Conservation (phyloP, 2,113 vertebrate species). For the Chauna torquata region DNA sequence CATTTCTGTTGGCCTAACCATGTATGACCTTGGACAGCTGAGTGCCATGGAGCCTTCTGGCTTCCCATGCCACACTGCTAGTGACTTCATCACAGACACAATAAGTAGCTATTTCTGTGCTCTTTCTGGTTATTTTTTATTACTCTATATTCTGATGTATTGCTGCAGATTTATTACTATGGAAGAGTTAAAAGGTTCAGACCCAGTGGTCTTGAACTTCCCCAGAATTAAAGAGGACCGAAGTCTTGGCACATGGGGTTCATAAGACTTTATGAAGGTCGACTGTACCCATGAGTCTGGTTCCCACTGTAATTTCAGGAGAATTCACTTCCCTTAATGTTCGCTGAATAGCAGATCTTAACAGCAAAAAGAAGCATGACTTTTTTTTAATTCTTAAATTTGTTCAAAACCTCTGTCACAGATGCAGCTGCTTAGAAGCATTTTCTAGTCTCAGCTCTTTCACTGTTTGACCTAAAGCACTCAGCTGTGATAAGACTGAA, state of each 20-base stretch:
- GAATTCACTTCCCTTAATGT: neutral
- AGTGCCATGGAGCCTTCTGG: neutral
- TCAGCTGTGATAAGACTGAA: neutral
- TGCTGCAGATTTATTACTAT: neutral
- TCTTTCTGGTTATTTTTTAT: neutral
- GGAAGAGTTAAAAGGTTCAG: neutral
- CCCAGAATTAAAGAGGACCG: neutral
- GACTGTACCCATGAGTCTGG: neutral
- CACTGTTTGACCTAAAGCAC: neutral
- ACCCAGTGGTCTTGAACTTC: neutral
- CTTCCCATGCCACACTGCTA: neutral
- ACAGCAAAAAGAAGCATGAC: neutral
- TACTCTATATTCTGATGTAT: neutral
- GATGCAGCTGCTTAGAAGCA: neutral
- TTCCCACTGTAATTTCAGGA: neutral
- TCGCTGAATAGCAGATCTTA: neutral
- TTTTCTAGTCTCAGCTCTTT: neutral
- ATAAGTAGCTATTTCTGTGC: neutral
- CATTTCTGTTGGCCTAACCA: conserved; percentile 67
- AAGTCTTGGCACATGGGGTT: neutral
- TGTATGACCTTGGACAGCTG: conserved; percentile 74
- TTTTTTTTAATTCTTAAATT: neutral
- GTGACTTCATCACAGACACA: neutral
- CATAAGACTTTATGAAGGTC: neutral
- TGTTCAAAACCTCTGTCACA: neutral